These are phyloP conservation scores for Crypturellus tataupa DNA, from an alignment of 2,797 vertebrate species.

Conservation along the genomic window DNA sequence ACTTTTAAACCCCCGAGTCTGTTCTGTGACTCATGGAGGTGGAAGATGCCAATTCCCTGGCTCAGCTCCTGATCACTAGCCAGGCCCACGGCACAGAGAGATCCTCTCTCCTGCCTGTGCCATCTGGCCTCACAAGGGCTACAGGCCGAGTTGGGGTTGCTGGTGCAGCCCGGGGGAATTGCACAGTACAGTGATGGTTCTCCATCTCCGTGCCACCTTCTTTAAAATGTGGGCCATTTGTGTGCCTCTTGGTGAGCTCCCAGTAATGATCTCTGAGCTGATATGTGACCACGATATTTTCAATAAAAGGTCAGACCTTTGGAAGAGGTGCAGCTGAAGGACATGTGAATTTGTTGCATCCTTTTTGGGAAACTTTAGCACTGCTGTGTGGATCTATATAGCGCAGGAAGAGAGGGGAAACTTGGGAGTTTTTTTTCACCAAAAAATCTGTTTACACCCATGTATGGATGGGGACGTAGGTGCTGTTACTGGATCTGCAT, in stretches of 20 bases:
- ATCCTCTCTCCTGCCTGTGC: fast-evolving
- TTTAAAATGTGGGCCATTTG: background rate
- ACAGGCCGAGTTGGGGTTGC: background rate
- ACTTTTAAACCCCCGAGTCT: background rate
- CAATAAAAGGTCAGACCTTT: background rate
- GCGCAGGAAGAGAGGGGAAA: background rate
- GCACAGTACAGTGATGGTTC: background rate
- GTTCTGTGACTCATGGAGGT: background rate
- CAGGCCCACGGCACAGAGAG: background rate
- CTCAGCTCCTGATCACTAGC: background rate
- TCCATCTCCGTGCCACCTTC: background rate
- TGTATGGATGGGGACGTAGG: conserved; percentile 56
- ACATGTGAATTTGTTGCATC: background rate
- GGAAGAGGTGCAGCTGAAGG: conserved; percentile 2
- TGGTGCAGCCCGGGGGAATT: background rate
- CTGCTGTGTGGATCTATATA: conserved; percentile 7
- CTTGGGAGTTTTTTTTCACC: background rate
- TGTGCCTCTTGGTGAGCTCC: background rate
- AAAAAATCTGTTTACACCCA: conserved; percentile 61
- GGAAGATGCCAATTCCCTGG: background rate
- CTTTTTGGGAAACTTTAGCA: background rate
- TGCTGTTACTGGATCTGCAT: conserved; percentile 64
- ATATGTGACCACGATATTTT: background rate
- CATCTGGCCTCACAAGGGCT: background rate
- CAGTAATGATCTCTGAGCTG: background rate